Percentiles rank a stretch among this genome's conserved stretches.
These are phyloP conservation scores for Ctenopoma multispine DNA, from an alignment of 2,797 vertebrate species.

Conservation along the genomic window DNA sequence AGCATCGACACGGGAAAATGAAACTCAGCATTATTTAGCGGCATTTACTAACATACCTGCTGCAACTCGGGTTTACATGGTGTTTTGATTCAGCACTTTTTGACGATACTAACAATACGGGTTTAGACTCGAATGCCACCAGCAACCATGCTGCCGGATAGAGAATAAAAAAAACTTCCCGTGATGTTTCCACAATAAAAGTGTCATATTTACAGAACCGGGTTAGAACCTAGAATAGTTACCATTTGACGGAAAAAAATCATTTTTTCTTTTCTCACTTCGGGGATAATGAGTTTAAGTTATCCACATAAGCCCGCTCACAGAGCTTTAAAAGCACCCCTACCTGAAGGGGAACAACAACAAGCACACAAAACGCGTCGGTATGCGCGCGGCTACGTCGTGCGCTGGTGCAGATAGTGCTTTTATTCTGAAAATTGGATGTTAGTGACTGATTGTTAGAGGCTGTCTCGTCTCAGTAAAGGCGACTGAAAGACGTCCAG, in stretches of 20 bases:
- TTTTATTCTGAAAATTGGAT: conserved; percentile 54
- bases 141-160: neutral
- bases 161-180: conserved; percentile 26
- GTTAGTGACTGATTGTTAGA: neutral
- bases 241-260: too few species aligned
- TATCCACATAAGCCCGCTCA: neutral
- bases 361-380: neutral
- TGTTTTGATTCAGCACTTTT: neutral
- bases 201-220: neutral
- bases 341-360: neutral
- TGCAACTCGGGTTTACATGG: conserved; percentile 19
- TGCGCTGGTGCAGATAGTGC: neutral
- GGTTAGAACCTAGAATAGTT: too few species aligned
- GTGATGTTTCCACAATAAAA: conserved; percentile 36
- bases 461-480: neutral
- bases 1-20: neutral
- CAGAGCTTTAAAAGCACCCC: neutral
- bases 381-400: neutral
- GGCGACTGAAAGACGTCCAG: neutral
- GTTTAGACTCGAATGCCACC: neutral
- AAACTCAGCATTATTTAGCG: neutral
- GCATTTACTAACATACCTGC: conserved; percentile 18
- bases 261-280: neutral
- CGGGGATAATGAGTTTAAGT: neutral
- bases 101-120: neutral